phyloP scores from a whole-genome alignment of 2,888 invertebrate genomes.

The Glaucopsyche alexis region DNA sequence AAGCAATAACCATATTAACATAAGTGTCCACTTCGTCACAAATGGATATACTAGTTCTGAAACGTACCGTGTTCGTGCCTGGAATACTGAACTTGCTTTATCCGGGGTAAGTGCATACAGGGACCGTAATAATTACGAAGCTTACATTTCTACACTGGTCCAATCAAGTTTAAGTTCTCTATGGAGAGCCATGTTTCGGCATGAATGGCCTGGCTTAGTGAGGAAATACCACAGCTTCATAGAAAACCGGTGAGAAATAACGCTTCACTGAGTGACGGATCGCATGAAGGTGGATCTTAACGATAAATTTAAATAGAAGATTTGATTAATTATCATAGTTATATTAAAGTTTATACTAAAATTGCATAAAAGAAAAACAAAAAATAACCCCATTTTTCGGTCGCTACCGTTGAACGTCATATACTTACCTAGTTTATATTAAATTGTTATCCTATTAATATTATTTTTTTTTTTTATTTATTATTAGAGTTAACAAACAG shows the following conservation, averaged over 20 bases:
- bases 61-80: not conserved
- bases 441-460: too few relatives aligned
- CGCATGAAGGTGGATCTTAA: too few relatives aligned
- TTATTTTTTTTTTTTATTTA: too few relatives aligned
- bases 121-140: not conserved
- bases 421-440: too few relatives aligned
- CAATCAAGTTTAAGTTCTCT: not conserved
- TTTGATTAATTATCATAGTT: too few relatives aligned
- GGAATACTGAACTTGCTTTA: not conserved
- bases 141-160: not conserved
- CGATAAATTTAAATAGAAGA: too few relatives aligned
- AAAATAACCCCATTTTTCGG: too few relatives aligned
- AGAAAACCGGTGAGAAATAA: not conserved
- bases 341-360: too few relatives aligned
- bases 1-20: not conserved
- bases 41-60: not conserved
- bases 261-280: too few relatives aligned
- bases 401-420: too few relatives aligned
- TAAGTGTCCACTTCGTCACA: not conserved
- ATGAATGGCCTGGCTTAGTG: not conserved
- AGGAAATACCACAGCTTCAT: not conserved
- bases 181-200: not conserved
- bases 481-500: too few relatives aligned
- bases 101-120: not conserved
- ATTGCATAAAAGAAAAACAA: too few relatives aligned